Evolutionary conservation across 2,888 invertebrate genomes (phyloP).

Genomic region (Caenorhabditis virilis): DNA sequence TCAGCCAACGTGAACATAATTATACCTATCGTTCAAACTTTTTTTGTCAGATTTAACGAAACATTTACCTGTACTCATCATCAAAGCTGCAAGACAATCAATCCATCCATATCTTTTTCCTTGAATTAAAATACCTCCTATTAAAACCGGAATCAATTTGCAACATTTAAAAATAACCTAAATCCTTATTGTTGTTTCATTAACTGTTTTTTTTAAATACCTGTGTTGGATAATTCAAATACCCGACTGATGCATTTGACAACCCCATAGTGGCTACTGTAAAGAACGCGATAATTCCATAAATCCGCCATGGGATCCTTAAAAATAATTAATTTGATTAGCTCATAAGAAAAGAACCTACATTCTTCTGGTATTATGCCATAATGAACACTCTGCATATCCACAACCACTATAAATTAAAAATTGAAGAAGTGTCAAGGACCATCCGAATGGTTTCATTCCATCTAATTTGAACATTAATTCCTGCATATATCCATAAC

Average conservation of each 20-base stretch:
- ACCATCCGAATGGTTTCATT: conserved; percentile 87
- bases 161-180: conserved; percentile 94
- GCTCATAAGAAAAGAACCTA: conserved; percentile 57
- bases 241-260: conserved; percentile 90
- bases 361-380: conserved; percentile 73
- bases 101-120: conserved; percentile 68
- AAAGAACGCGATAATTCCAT: conserved; percentile 81
- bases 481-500: conserved; percentile 86
- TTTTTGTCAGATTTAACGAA: too few species aligned
- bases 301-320: conserved; percentile 84
- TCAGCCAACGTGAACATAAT: conserved; percentile 88
- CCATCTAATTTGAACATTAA: conserved; percentile 88
- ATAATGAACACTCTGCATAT: conserved; percentile 75
- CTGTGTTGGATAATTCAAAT: conserved; percentile 91
- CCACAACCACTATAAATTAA: conserved; percentile 83
- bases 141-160: conserved; percentile 91
- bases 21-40: conserved; percentile 38
- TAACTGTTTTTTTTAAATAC: conserved; percentile 4
- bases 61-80: conserved; percentile 62
- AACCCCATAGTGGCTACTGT: conserved; percentile 94
- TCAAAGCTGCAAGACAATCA: conserved; percentile 55
- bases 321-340: conserved; percentile 53
- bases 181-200: background rate
- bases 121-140: conserved; percentile 90
- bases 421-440: conserved; percentile 89